Percentiles rank a stretch among this genome's conserved stretches.
phyloP scores from a whole-genome alignment of 1,140 invertebrate genomes.

The Drosophila setifemur region DNA sequence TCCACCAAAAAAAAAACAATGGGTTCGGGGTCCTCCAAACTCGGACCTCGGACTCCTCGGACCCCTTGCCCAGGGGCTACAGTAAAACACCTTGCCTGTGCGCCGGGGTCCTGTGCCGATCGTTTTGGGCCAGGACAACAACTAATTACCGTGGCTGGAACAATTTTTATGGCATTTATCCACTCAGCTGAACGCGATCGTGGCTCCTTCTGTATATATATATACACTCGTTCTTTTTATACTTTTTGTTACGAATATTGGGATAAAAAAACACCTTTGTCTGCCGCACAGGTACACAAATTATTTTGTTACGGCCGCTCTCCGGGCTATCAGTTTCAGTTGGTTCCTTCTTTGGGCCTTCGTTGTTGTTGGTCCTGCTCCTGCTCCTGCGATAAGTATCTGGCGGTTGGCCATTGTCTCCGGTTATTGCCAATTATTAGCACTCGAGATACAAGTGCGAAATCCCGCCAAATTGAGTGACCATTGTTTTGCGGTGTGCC shows the following conservation, averaged over 20 bases:
- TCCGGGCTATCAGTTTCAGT: too few species aligned
- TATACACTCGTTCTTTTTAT: background rate
- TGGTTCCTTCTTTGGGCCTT: conserved; percentile 8
- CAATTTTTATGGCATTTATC: conserved; percentile 80
- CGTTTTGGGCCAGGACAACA: conserved; percentile 65
- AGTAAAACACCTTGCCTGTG: conserved; percentile 61
- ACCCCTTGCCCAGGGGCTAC: conserved; percentile 38
- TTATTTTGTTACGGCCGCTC: conserved; percentile 71
- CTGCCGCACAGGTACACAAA: conserved; percentile 64
- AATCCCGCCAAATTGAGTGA: conserved; percentile 49
- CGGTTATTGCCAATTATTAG: conserved; percentile 67
- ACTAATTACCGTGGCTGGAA: conserved; percentile 78
- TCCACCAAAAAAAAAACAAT: conserved; percentile 13
- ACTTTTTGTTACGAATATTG: background rate
- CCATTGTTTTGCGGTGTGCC: conserved; percentile 45
- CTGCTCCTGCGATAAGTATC: conserved; percentile 53
- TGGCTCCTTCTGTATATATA: conserved; percentile 10
- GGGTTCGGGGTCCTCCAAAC: too few species aligned
- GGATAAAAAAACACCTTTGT: conserved; percentile 42
- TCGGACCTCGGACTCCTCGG: background rate
- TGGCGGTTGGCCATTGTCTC: conserved; percentile 58
- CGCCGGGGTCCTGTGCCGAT: conserved; percentile 33
- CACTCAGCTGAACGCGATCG: conserved; percentile 74
- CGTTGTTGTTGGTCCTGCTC: background rate
- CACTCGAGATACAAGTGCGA: conserved; percentile 56